Conservation (phyloP, 2,113 vertebrate genomes). For the Calypte anna region DNA sequence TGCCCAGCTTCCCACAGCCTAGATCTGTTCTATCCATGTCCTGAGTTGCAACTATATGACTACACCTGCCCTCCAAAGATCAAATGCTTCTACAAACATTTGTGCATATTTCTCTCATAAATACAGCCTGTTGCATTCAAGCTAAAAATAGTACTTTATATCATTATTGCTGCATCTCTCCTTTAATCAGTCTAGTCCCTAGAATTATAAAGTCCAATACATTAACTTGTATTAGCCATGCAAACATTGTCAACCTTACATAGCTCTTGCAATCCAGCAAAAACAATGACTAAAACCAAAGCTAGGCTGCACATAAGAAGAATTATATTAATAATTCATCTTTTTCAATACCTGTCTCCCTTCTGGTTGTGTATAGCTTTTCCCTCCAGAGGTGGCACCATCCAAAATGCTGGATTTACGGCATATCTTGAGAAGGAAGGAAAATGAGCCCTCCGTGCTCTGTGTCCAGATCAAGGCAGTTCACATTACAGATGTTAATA, state of each 20-base stretch:
- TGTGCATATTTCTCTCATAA: neutral
- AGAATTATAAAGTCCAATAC: neutral
- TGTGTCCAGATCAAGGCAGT: neutral
- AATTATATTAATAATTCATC: neutral
- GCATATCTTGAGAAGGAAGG: neutral
- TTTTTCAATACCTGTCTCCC: neutral
- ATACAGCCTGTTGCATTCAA: neutral
- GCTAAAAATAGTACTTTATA: neutral
- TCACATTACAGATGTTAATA: neutral
- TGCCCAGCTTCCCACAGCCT: neutral
- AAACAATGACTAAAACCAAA: neutral
- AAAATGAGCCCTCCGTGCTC: neutral
- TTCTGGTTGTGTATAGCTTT: neutral
- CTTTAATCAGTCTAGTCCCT: neutral
- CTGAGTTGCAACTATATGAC: neutral
- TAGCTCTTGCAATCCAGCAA: neutral
- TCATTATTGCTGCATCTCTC: neutral
- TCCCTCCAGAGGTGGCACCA: neutral
- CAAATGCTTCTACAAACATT: neutral
- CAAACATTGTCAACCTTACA: neutral
- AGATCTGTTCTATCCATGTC: neutral
- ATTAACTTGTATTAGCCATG: neutral
- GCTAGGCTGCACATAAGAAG: neutral
- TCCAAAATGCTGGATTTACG: neutral
- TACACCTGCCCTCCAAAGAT: neutral